Percentiles rank a stretch among this genome's conserved stretches.
These are phyloP conservation scores for Choristoneura fumiferana DNA, from an alignment of 1,140 invertebrate genomes.

Conservation along the genomic window DNA sequence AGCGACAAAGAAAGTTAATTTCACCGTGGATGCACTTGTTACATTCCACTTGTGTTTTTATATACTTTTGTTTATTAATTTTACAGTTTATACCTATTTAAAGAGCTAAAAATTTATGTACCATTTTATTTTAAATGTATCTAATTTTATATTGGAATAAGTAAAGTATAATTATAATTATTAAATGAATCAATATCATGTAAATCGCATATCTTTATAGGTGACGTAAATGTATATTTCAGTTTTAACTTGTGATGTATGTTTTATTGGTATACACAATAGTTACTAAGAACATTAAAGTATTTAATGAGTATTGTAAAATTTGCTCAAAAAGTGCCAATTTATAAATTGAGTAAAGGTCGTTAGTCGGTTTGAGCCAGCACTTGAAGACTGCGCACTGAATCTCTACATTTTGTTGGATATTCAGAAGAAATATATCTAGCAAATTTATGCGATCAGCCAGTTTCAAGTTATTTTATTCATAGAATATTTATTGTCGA, in stretches of 20 bases:
- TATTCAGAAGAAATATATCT: too few species aligned
- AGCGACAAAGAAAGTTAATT: slow-evolving; percentile 8
- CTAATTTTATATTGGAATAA: neutral
- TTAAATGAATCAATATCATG: slow-evolving; percentile 6
- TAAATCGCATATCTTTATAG: slow-evolving; percentile 1
- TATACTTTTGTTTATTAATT: slow-evolving; percentile 16
- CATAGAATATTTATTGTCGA: too few species aligned
- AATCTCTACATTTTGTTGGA: slow-evolving; percentile 1
- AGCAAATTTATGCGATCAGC: too few species aligned
- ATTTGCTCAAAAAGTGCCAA: slow-evolving; percentile 41
- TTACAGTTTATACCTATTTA: slow-evolving; percentile 6
- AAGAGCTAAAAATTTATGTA: neutral
- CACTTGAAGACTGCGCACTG: slow-evolving; percentile 24
- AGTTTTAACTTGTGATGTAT: neutral
- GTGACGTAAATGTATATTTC: neutral
- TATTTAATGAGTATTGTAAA: slow-evolving; percentile 1
- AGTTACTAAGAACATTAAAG: neutral
- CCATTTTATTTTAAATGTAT: neutral
- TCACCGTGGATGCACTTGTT: slow-evolving; percentile 38
- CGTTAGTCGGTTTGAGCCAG: slow-evolving; percentile 21
- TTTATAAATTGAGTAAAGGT: slow-evolving; percentile 24
- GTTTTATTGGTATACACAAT: neutral
- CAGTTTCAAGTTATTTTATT: too few species aligned
- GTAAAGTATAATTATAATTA: too few species aligned
- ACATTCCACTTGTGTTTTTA: slow-evolving; percentile 41